phyloP scores from a whole-genome alignment of 2,113 vertebrate species.

The Orcinus orca region DNA sequence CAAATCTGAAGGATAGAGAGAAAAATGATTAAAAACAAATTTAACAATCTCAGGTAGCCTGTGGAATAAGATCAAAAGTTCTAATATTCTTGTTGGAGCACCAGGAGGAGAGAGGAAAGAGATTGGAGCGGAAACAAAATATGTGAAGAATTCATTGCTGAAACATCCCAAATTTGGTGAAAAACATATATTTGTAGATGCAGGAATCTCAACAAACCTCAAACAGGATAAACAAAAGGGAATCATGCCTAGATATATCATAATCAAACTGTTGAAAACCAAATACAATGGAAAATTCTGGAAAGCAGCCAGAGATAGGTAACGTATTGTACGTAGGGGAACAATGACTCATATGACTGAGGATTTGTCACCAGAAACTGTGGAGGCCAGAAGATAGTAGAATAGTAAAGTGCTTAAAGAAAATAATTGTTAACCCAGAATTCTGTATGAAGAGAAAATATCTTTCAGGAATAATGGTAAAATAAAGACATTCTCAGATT shows the following conservation, averaged over 20 bases:
- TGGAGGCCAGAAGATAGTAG: background rate
- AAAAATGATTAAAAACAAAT: background rate
- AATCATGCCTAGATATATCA: background rate
- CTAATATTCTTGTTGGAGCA: background rate
- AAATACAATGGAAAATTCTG: background rate
- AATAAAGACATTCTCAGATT: background rate
- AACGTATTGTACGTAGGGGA: background rate
- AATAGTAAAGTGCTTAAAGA: background rate
- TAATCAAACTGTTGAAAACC: background rate
- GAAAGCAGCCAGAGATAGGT: background rate
- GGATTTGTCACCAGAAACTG: background rate
- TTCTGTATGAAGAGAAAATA: background rate
- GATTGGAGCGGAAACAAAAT: background rate
- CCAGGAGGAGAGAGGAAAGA: background rate
- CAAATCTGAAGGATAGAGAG: background rate
- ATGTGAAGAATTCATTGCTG: background rate
- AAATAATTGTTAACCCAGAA: background rate
- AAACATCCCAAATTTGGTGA: background rate
- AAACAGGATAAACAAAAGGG: background rate
- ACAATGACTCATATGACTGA: no score
- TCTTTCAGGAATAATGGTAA: background rate
- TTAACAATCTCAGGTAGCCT: background rate
- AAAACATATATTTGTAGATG: background rate
- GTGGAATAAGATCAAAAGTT: background rate
- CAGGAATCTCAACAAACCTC: background rate